Base-by-base conservation (phyloP, 2,888 invertebrate species). In the Watsonalla binaria region DNA sequence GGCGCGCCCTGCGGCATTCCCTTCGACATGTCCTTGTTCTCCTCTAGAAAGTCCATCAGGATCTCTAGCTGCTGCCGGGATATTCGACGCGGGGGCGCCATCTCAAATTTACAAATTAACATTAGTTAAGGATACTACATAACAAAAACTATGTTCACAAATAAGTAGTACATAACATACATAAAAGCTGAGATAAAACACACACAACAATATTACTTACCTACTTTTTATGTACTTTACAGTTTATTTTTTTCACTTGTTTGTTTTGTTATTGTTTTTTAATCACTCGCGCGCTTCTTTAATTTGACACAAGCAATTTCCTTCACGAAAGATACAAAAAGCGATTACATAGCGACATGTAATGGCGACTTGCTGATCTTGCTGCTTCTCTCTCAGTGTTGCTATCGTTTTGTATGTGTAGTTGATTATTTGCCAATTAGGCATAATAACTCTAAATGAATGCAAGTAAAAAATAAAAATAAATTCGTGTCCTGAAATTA, bases 41-140 rank as follows among this genome's bases (percentile, higher is more conserved):
- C 74, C 57, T 89, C 87, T 45, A 89, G 59, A 61, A 80, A 88
- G 57, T 84, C 82, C 66, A 87, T 74, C 45, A 89, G 61, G 53
- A 86, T 80, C 57, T 87, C 87, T 35, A 82, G 63, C 56, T 89
- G 89, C 47, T 81, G 72, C 53, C 80, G 76, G 34, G 81, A 59
- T 63, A 89, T 84, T 51, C 80, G 78, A 14, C 86, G 78, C 54
- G 86, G 89, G n/a, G 89, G 88, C 52, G 87, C 86, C 89, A 89
- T 88, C 78, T 82, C 55, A 51, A 65, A 61, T 46, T 8, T 54
- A 48, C 55, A 51, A 53, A 54, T 11, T 11, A 8, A 42, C 42
- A 42, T 2, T 5, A 0, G 11, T 4, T 42, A 11, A 11, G 24
- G 24, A 24, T 2, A 24, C 24, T 24, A 24, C 24, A 24, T 4